These are phyloP conservation scores for Drosophila fungiperda DNA, from an alignment of 2,888 invertebrate genomes.

Conservation along the genomic window DNA sequence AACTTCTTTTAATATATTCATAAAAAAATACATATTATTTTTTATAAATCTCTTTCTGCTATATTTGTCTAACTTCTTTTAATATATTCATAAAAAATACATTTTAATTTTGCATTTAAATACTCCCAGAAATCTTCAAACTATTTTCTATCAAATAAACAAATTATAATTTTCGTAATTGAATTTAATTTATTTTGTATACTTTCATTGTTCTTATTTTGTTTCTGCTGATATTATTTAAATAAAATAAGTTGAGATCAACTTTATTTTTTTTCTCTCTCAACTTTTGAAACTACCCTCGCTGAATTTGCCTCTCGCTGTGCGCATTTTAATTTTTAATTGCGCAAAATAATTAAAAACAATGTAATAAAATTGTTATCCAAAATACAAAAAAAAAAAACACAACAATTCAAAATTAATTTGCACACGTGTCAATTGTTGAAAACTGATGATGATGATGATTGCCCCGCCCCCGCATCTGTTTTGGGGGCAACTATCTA, in stretches of 20 bases:
- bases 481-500: not conserved
- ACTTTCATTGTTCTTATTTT: not conserved
- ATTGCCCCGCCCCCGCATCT: not conserved
- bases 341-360: conserved; percentile 7
- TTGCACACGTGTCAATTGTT: conserved; percentile 49
- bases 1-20: too few species aligned
- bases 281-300: conserved; percentile 12
- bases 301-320: not conserved
- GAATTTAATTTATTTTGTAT: not conserved
- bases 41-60: too few species aligned
- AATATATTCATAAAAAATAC: too few species aligned
- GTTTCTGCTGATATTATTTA: too few species aligned
- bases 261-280: too few species aligned
- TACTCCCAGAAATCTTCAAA: too few species aligned
- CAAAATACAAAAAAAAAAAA: not conserved
- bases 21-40: too few species aligned
- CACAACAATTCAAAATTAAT: not conserved
- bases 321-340: conserved; percentile 16
- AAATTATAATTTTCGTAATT: not conserved
- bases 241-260: too few species aligned
- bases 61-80: too few species aligned
- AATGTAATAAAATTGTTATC: conserved; percentile 24
- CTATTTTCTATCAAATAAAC: too few species aligned
- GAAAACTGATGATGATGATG: conserved; percentile 24
- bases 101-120: too few species aligned